Evolutionary conservation across 2,797 vertebrate species (phyloP), one percentile per base, ranked within the genome.

Genomic region (Sebastes hopkinsi): DNA sequence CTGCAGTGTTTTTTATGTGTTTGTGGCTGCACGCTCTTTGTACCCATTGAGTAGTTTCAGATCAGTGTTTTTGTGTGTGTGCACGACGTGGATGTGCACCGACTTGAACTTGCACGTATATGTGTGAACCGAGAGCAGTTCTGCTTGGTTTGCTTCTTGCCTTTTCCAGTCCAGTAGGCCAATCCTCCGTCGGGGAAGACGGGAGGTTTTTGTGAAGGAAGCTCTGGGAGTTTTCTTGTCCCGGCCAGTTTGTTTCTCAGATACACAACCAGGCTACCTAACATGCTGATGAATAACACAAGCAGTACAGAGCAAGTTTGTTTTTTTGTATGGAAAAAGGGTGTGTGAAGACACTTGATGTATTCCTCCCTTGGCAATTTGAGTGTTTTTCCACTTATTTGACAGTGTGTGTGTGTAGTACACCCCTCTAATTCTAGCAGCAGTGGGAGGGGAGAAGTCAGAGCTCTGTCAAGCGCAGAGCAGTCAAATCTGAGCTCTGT

Each of bases 91-190:
- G 67, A 5, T 14, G 34, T 70, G 75, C 87, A 79, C 80, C 71
- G 65, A 78, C 78, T 81, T 84, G 75, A 92, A 89, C 83, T 85
- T 77, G 81, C 71, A 54, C 77, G 38, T 77, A 66, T 72, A 70
- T 81, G 84, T 89, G 87, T 88, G 80, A 90, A 82, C 80, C 46
- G 46, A 85, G 81, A 78, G 86, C 86, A 64, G 91, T 88, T 87
- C 85, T 89, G 92, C 91, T 92, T 85, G 85, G 85, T 85, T 94
- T 88, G 87, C 77, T 89, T 80, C 82, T 77, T 87, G 88, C 85
- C 82, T 93, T 94, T 95, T 93, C 88, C 87, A 90, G 91, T 92
- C 92, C 90, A 92, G 83, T 90, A 88, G 89, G 75, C 87, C 90
- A 85, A 34, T 88, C 79, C 69, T 87, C 65, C 83, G 80, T 89